These are phyloP conservation scores for Brevipalpus yothersi DNA, from an alignment of 1,140 invertebrate genomes.

Conservation along the genomic window DNA sequence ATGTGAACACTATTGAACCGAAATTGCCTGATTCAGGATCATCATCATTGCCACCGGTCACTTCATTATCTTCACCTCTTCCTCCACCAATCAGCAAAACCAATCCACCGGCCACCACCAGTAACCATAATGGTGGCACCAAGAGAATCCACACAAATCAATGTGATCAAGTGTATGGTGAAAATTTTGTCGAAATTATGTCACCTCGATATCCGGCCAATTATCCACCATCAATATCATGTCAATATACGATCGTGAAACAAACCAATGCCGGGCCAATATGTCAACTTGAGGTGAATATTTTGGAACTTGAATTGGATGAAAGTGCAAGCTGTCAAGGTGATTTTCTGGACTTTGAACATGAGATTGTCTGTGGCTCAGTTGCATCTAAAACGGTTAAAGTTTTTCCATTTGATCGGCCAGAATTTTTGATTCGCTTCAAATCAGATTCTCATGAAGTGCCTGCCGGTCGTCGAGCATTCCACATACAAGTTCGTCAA, in stretches of 20 bases:
- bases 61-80: not conserved
- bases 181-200: slow-evolving; percentile 7
- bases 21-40: not conserved
- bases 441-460: not conserved
- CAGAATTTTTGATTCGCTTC: slow-evolving; percentile 4
- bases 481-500: not conserved
- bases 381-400: slow-evolving; percentile 6
- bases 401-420: slow-evolving; percentile 6
- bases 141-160: not conserved
- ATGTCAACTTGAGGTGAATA: slow-evolving; percentile 12
- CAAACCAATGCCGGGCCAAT: slow-evolving; percentile 1
- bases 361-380: slow-evolving; percentile 9
- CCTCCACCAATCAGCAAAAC: not conserved
- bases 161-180: not conserved
- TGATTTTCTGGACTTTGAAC: slow-evolving; percentile 10
- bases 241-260: slow-evolving; percentile 7
- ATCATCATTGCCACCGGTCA: not conserved
- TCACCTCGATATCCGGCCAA: slow-evolving; percentile 11
- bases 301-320: slow-evolving; percentile 9
- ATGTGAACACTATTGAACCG: not conserved
- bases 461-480: not conserved
- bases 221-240: slow-evolving; percentile 10
- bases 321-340: slow-evolving; percentile 3
- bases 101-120: not conserved
- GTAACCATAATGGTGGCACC: not conserved